These are phyloP conservation scores for Atlantisia rogersi DNA, from an alignment of 2,113 vertebrate species.

Conservation along the genomic window DNA sequence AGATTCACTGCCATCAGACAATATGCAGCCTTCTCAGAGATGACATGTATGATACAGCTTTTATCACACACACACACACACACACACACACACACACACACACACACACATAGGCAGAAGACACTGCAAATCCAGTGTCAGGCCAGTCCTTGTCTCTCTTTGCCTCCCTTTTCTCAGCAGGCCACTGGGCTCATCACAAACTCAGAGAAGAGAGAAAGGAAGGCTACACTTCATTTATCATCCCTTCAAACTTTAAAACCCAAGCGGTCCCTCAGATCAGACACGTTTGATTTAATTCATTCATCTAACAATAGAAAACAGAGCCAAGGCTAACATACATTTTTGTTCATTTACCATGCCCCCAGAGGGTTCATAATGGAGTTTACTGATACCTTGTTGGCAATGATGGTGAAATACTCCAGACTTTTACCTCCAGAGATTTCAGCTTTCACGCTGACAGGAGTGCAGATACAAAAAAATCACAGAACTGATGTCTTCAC, in stretches of 20 bases:
- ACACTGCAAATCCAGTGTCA: neutral
- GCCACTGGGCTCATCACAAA: neutral
- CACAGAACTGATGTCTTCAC: constrained; percentile 16
- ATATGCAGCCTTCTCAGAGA: neutral
- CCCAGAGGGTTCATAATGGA: neutral
- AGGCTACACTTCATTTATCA: constrained; percentile 28
- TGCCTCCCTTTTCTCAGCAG: neutral
- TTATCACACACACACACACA: neutral
- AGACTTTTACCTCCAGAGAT: constrained; percentile 29
- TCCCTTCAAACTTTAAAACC: constrained; percentile 33
- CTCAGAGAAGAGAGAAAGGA: neutral
- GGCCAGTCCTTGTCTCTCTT: neutral
- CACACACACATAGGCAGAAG: neutral
- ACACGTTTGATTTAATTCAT: constrained; percentile 42
- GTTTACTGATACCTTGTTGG: constrained; percentile 46
- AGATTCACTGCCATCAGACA: neutral
- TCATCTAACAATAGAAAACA: constrained; percentile 26
- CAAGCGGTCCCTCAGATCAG: neutral
- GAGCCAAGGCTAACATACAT: constrained; percentile 5
- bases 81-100: too few relatives aligned
- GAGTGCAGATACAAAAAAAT: neutral
- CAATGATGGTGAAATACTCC: constrained; percentile 16
- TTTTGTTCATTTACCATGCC: constrained; percentile 5
- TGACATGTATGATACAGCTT: neutral
- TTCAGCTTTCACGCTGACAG: constrained; percentile 11